A percentile compares a stretch with the other conserved stretches of the same genome.
Conservation (phyloP, 1,140 invertebrate genomes). For the Bombus ignitus region DNA sequence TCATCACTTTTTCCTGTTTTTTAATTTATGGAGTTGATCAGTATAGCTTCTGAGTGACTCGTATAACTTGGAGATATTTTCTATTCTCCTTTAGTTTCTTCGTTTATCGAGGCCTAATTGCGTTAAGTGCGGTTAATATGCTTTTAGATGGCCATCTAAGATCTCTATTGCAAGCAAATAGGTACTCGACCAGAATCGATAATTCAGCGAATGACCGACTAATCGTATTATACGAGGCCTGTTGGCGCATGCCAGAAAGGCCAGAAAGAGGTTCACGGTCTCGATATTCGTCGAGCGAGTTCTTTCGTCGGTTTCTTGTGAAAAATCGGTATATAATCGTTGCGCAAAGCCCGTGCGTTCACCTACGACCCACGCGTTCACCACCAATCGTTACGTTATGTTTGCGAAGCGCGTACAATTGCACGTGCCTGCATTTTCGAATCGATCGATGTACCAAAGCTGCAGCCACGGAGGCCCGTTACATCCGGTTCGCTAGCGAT, state of each 20-base stretch:
- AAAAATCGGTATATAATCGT: conserved; percentile 14
- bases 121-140: neutral
- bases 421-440: conserved; percentile 57
- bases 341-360: conserved; percentile 46
- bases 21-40: neutral
- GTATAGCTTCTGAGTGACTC: neutral
- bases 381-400: conserved; percentile 30
- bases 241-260: neutral
- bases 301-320: neutral
- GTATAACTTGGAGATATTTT: neutral
- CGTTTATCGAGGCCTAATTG: neutral
- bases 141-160: neutral
- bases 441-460: conserved; percentile 30
- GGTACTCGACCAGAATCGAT: conserved; percentile 1
- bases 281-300: neutral
- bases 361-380: conserved; percentile 44
- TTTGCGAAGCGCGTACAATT: conserved; percentile 52
- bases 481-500: conserved; percentile 52
- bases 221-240: neutral
- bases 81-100: neutral
- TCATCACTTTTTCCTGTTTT: neutral
- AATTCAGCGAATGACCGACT: neutral
- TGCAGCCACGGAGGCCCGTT: conserved; percentile 26
- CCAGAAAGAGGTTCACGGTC: neutral
- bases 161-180: neutral